These are phyloP conservation scores for Xestia rhomboidea DNA, from an alignment of 2,888 invertebrate species.

Conservation along the genomic window DNA sequence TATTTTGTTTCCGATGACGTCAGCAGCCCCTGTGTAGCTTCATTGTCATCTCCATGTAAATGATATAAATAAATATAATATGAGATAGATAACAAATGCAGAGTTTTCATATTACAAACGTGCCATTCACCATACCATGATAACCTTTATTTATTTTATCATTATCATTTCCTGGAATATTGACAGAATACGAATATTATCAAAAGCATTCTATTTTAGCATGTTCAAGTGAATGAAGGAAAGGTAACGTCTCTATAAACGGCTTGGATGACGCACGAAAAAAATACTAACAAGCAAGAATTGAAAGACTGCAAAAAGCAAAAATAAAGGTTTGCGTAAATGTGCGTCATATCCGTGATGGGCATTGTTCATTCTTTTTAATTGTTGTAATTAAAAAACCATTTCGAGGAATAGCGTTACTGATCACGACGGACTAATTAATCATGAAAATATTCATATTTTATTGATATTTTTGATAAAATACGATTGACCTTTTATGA, in stretches of 20 bases:
- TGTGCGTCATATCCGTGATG: constrained; percentile 30
- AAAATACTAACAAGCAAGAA: constrained; percentile 1
- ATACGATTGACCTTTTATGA: too few relatives aligned
- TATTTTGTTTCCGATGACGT: constrained; percentile 46
- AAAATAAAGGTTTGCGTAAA: constrained; percentile 27
- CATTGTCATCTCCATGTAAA: constrained; percentile 49
- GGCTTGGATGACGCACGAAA: constrained; percentile 12
- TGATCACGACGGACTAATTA: too few relatives aligned
- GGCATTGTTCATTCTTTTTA: too few relatives aligned
- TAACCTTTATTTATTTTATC: constrained; percentile 53
- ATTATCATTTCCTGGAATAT: constrained; percentile 41
- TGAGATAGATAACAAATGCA: constrained; percentile 38
- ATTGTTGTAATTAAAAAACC: too few relatives aligned
- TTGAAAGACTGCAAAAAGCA: constrained; percentile 18
- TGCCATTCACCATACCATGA: constrained; percentile 23
- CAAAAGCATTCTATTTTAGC: background rate
- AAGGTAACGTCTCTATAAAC: background rate
- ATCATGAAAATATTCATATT: too few relatives aligned
- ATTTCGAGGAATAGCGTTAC: too few relatives aligned
- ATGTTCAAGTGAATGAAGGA: constrained; percentile 6
- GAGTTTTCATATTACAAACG: constrained; percentile 43
- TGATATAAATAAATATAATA: background rate
- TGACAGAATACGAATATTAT: constrained; percentile 15
- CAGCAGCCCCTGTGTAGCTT: constrained; percentile 35
- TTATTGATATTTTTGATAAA: too few relatives aligned